phyloP scores from a whole-genome alignment of 2,888 invertebrate species.

The Vesta saturnalis region DNA sequence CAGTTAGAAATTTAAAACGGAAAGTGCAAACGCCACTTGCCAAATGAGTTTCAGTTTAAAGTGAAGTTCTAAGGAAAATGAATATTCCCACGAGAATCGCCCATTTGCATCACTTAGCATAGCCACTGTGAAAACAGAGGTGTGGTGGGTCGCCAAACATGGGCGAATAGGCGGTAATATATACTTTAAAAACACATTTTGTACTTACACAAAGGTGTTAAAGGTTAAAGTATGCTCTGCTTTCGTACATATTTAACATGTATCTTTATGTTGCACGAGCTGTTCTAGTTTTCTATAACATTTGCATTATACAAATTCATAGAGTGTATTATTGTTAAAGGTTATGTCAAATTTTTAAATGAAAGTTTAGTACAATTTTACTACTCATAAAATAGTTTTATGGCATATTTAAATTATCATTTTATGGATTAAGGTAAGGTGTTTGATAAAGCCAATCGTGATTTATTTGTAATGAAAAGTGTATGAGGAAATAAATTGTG shows the following conservation, averaged over 20 bases:
- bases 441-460: not conserved
- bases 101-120: slow-evolving; percentile 46
- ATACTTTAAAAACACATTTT: slow-evolving; percentile 8
- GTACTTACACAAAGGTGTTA: slow-evolving; percentile 8
- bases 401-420: slow-evolving; percentile 1
- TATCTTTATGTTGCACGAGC: not conserved
- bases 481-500: not conserved
- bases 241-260: slow-evolving; percentile 16
- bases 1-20: not conserved
- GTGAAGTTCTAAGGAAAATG: not conserved
- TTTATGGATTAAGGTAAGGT: not conserved
- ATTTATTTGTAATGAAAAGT: not conserved
- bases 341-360: not conserved
- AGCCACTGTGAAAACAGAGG: slow-evolving; percentile 38
- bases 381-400: not conserved
- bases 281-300: not conserved
- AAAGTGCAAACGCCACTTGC: not conserved
- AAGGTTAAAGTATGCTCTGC: slow-evolving; percentile 23
- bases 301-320: not conserved
- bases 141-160: slow-evolving; percentile 30
- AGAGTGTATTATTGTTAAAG: not conserved
- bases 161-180: slow-evolving; percentile 18
- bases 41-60: too few relatives aligned
- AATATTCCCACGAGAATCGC: slow-evolving; percentile 45
- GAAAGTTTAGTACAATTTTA: not conserved